Evolutionary conservation across 2,113 vertebrate genomes (phyloP), one percentile per base, ranked within the genome.

Genomic region (Phoenicopterus ruber): DNA sequence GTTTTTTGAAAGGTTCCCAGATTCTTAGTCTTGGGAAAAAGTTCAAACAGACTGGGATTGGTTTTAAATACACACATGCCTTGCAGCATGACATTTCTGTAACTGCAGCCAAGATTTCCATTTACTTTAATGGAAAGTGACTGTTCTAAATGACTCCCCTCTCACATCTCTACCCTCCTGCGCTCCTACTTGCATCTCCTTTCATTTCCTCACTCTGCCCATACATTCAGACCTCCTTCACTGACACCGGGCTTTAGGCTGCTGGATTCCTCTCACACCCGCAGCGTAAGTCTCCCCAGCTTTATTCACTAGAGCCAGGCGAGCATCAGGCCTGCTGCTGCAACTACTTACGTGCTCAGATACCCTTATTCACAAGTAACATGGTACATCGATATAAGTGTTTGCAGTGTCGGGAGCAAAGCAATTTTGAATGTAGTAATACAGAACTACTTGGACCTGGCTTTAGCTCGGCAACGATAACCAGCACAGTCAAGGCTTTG

Each of bases 321-420:
- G 26, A 50, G 47, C 49, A 78, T 9, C 40, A 83, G 17, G n/a
- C 49, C 44, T 57, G 26, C 49, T 65, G 49, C 62, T 47, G 21
- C 50, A 91, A 17, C 13, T 50, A 1, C 47, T 47, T 22, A 31
- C 0, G 0, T 50, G 20, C 16, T 40, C 47, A 29, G 2, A 25
- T 28, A 46, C 32, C n/a, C 50, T 63, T 16, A 38, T 14, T 46
- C 72, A 58, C 16, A 5, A 63, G 9, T 12, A 70, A 73, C 19
- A 17, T 2, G 12, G 22, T 52, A 38, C 26, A 28, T 20, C 32
- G 70, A 2, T 5, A 3, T 25, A 44, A 78, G 6, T 3, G 22
- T n/a, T 13, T 50, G 57, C 32, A 46, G 46, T 9, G 26, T 18
- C 58, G 86, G 67, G 32, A 88, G 17, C 54, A 65, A 63, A 72